Evolutionary conservation across 2,888 invertebrate species (phyloP).

Genomic region (Erebia palarica): DNA sequence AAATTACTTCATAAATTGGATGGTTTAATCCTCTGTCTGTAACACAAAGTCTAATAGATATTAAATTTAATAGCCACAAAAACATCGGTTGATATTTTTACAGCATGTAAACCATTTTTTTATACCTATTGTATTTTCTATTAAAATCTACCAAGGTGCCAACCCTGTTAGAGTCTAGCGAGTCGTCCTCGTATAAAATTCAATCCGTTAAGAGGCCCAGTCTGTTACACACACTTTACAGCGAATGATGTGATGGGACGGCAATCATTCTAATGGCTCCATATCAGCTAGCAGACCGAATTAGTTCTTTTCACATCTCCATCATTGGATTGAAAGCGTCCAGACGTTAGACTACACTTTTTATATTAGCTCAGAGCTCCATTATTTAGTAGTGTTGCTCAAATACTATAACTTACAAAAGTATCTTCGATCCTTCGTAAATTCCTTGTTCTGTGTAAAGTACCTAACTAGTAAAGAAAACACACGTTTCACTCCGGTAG

Average conservation of each 20-base stretch:
- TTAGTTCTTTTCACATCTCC: constrained; percentile 75
- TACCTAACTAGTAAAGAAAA: too few species aligned
- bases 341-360: constrained; percentile 51
- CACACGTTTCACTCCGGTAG: too few species aligned
- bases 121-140: background rate
- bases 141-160: background rate
- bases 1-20: too few species aligned
- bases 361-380: constrained; percentile 26
- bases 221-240: constrained; percentile 48
- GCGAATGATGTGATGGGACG: constrained; percentile 61
- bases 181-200: constrained; percentile 56
- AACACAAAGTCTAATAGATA: too few species aligned
- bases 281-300: constrained; percentile 68
- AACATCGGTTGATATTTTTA: background rate
- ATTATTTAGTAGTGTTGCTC: background rate
- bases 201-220: constrained; percentile 72
- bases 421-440: too few species aligned
- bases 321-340: constrained; percentile 73
- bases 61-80: too few species aligned
- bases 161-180: constrained; percentile 27
- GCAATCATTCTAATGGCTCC: constrained; percentile 77
- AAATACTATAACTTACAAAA: too few species aligned
- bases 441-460: too few species aligned
- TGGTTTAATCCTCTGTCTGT: too few species aligned
- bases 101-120: background rate